Evolutionary conservation across 2,888 invertebrate genomes (phyloP).

Genomic region (Thalpophila matura): DNA sequence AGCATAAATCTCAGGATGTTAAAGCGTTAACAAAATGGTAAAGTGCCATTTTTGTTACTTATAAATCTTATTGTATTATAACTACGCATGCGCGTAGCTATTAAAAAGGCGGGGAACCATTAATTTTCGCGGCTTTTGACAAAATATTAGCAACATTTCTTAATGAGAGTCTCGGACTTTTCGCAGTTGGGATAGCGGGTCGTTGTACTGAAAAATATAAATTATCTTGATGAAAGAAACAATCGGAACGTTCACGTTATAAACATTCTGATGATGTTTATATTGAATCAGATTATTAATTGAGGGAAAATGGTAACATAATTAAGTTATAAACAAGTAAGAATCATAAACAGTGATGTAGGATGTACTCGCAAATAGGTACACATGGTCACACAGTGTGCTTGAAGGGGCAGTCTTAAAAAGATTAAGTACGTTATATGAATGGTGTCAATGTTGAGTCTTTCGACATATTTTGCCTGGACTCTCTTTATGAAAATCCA

Average conservation of each 20-base stretch:
- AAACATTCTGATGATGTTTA: conserved; percentile 18
- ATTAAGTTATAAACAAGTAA: conserved; percentile 2
- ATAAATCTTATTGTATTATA: conserved; percentile 3
- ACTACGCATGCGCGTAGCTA: conserved; percentile 59
- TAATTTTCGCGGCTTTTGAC: conserved; percentile 75
- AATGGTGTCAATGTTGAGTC: neutral
- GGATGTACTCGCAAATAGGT: neutral
- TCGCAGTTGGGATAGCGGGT: conserved; percentile 47
- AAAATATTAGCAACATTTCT: conserved; percentile 76
- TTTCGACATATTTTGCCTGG: neutral
- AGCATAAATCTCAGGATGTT: conserved; percentile 18
- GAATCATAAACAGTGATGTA: neutral
- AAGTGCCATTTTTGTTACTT: neutral
- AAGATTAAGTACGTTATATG: neutral
- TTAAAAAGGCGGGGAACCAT: conserved; percentile 67
- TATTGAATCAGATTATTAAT: conserved; percentile 16
- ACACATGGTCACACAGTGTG: conserved; percentile 2
- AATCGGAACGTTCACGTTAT: conserved; percentile 10
- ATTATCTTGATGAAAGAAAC: conserved; percentile 37
- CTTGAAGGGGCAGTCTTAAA: neutral
- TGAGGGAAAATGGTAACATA: neutral
- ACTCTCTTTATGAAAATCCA: neutral
- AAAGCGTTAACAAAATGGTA: conserved; percentile 15
- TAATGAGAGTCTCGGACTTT: conserved; percentile 74
- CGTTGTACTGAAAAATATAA: conserved; percentile 51